Percentiles rank a stretch among this genome's conserved stretches.
phyloP scores from a whole-genome alignment of 2,113 vertebrate genomes.

The Cyanoramphus novaezelandiae region DNA sequence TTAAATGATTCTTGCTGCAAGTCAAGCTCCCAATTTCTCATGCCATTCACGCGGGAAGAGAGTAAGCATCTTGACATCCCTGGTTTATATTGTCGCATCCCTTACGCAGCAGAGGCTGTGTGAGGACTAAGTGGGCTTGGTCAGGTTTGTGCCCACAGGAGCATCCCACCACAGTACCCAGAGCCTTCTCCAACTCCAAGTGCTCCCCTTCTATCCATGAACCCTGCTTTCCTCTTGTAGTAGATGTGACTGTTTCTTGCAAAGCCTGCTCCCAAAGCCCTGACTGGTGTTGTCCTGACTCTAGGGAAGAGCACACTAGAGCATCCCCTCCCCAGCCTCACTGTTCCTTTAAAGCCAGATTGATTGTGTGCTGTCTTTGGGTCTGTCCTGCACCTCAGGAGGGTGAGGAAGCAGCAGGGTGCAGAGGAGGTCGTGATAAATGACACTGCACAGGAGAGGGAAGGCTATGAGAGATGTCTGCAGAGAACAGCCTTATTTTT shows the following conservation, averaged over 20 bases:
- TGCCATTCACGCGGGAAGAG: not conserved
- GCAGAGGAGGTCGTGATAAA: not conserved
- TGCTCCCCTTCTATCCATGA: accelerated
- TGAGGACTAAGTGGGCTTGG: not conserved
- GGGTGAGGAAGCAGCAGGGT: not conserved
- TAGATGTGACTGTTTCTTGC: not conserved
- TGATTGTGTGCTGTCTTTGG: accelerated
- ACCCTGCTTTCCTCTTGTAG: not conserved
- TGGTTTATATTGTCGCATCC: accelerated
- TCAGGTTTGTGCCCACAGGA: not conserved
- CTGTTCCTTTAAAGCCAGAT: not conserved
- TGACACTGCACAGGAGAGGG: not conserved
- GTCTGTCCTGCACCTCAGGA: not conserved
- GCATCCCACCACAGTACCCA: not conserved
- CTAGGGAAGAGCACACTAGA: not conserved
- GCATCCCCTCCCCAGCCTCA: not conserved
- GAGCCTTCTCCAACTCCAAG: accelerated
- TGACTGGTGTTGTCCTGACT: accelerated
- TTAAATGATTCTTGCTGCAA: not conserved
- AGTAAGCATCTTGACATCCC: not conserved
- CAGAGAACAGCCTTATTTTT: constrained; percentile 3
- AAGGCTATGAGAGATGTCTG: not conserved
- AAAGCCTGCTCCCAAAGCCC: not conserved
- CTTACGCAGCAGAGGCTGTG: not conserved
- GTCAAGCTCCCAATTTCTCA: not conserved